phyloP scores from a whole-genome alignment of 2,797 vertebrate species.

The Rhadinocentrus ornatus region DNA sequence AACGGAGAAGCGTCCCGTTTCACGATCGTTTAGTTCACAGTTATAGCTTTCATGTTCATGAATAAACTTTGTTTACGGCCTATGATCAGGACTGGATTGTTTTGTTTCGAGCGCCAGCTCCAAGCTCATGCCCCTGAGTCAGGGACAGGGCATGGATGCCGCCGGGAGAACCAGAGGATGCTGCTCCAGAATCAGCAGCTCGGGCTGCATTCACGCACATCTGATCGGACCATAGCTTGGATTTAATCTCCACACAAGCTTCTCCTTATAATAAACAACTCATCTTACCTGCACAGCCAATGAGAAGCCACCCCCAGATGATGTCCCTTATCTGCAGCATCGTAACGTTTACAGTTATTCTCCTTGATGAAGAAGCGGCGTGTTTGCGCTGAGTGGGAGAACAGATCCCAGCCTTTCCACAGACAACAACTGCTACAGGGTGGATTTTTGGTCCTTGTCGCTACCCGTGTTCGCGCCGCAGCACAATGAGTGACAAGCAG shows the following conservation, averaged over 20 bases:
- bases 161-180: conserved; percentile 59
- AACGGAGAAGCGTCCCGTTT: not conserved
- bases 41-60: not conserved
- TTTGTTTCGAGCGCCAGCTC: conserved; percentile 8
- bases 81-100: not conserved
- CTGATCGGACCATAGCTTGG: not conserved
- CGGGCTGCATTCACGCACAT: conserved; percentile 15
- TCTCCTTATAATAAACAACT: conserved; percentile 20
- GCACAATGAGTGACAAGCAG: conserved; percentile 92
- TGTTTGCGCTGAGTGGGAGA: not conserved
- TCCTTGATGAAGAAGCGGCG: conserved; percentile 74
- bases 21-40: fast-evolving
- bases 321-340: conserved; percentile 90
- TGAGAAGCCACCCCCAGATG: conserved; percentile 89
- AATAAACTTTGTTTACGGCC: conserved; percentile 43
- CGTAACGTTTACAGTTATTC: conserved; percentile 82
- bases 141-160: conserved; percentile 42
- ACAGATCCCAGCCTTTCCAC: conserved; percentile 44
- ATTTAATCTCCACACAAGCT: conserved; percentile 5
- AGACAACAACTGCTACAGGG: conserved; percentile 64
- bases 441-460: conserved; percentile 77
- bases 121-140: conserved; percentile 25
- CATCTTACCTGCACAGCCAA: conserved; percentile 90
- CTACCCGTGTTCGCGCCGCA: conserved; percentile 85
- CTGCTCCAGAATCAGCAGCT: conserved; percentile 34